Percentiles rank a stretch among this genome's conserved stretches.
phyloP scores from a whole-genome alignment of 37 sponge, comb jelly and placozoan species.

The Haliclona indistincta region DNA sequence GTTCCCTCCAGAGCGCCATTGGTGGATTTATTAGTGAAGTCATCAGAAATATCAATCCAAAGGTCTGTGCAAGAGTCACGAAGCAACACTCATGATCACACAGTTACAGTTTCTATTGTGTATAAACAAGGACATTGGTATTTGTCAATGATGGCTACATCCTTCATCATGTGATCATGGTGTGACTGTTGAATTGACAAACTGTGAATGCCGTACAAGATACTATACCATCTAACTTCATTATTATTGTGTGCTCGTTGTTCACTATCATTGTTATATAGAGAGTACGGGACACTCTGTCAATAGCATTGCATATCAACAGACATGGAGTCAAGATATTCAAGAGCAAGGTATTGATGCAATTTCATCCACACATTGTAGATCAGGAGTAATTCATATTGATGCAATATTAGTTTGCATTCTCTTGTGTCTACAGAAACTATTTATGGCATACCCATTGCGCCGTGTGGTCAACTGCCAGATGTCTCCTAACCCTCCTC shows the following conservation, averaged over 20 bases:
- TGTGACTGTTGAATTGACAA: too few species aligned
- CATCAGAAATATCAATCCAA: neutral
- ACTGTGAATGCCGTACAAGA: too few species aligned
- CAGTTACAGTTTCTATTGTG: neutral
- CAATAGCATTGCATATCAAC: neutral
- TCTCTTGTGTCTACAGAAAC: neutral
- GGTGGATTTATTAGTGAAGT: neutral
- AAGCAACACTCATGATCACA: neutral
- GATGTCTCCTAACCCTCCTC: neutral
- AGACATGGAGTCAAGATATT: neutral
- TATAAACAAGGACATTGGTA: neutral
- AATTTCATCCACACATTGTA: too few species aligned
- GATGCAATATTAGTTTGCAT: neutral
- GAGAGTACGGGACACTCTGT: neutral
- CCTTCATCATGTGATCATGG: too few species aligned
- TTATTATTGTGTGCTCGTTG: too few species aligned
- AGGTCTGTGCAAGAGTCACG: neutral
- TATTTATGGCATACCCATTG: slow-evolving; percentile 13
- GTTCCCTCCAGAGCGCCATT: neutral
- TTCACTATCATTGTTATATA: slow-evolving; percentile 4
- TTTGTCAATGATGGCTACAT: neutral
- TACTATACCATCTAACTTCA: too few species aligned
- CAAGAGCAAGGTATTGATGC: neutral
- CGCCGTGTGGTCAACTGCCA: neutral
- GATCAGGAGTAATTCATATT: neutral